Evolutionary conservation across 2,797 vertebrate species (phyloP).

Genomic region (Acipenser transmontanus): DNA sequence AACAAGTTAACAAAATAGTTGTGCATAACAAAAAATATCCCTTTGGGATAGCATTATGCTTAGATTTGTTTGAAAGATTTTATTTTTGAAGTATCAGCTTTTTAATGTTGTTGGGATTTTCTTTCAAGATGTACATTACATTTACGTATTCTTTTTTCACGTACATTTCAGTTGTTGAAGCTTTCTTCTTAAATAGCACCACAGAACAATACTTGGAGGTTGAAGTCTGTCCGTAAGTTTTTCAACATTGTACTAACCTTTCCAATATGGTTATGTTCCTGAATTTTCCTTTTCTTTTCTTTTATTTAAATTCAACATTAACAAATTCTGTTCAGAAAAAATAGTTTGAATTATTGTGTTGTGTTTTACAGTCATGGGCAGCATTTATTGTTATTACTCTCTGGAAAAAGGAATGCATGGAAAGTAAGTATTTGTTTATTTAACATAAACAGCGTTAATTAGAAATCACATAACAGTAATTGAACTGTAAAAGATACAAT

Average conservation of each 20-base stretch:
- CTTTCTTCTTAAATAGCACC: conserved; percentile 79
- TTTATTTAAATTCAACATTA: background rate
- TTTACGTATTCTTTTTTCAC: too few relatives aligned
- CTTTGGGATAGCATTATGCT: too few relatives aligned
- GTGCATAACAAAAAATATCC: too few relatives aligned
- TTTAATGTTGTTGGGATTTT: too few relatives aligned
- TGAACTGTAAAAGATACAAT: too few relatives aligned
- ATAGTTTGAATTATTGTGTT: conserved; percentile 24
- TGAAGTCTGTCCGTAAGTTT: conserved; percentile 88
- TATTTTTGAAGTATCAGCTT: too few relatives aligned
- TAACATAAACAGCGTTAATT: too few relatives aligned
- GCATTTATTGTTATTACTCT: conserved; percentile 79
- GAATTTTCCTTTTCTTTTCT: background rate
- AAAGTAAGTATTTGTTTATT: conserved; percentile 54
- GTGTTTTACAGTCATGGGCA: conserved; percentile 78
- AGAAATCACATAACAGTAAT: too few relatives aligned
- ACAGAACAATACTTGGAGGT: conserved; percentile 83
- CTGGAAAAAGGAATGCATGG: conserved; percentile 72
- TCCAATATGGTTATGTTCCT: background rate
- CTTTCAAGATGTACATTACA: too few relatives aligned
- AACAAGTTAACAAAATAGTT: too few relatives aligned
- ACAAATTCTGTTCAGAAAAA: background rate
- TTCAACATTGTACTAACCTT: background rate
- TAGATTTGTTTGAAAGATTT: too few relatives aligned
- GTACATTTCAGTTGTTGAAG: conserved; percentile 72